phyloP scores from a whole-genome alignment of 2,888 invertebrate genomes.

The Alloscopus bannaensis region DNA sequence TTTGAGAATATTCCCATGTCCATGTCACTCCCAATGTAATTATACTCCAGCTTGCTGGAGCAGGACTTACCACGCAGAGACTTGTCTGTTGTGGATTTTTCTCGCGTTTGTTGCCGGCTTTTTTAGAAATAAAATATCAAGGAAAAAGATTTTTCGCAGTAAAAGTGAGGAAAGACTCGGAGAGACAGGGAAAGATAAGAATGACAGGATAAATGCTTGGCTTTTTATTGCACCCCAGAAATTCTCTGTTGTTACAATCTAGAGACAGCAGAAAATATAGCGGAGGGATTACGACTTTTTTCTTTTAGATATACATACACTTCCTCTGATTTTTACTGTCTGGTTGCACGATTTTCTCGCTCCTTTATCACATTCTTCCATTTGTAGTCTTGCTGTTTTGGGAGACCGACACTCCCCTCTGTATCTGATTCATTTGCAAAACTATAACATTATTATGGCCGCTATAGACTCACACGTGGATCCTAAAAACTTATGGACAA shows the following conservation, averaged over 20 bases:
- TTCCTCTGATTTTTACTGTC: conserved; percentile 9
- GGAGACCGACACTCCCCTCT: too few relatives aligned
- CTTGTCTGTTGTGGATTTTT: neutral
- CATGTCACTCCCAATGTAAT: conserved; percentile 6
- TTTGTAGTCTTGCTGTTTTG: neutral
- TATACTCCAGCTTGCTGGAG: too few relatives aligned
- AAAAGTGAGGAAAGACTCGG: neutral
- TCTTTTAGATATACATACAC: too few relatives aligned
- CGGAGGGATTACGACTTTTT: neutral
- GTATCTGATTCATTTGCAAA: too few relatives aligned
- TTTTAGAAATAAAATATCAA: neutral
- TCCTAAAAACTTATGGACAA: too few relatives aligned
- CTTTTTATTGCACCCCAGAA: conserved; percentile 30
- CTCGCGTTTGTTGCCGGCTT: neutral
- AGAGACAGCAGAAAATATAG: neutral
- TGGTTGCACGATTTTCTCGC: neutral
- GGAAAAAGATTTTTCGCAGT: too few relatives aligned
- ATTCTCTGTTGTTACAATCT: too few relatives aligned
- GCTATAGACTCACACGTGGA: too few relatives aligned
- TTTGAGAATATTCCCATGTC: neutral
- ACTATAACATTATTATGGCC: too few relatives aligned
- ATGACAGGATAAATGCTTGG: conserved; percentile 5
- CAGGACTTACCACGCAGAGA: neutral
- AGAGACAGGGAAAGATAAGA: conserved; percentile 12
- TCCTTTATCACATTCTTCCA: neutral